Percentiles rank a stretch among this genome's conserved stretches.
These are phyloP conservation scores for Kobus ellipsiprymnus DNA, from an alignment of 2,113 vertebrate genomes.

Conservation along the genomic window DNA sequence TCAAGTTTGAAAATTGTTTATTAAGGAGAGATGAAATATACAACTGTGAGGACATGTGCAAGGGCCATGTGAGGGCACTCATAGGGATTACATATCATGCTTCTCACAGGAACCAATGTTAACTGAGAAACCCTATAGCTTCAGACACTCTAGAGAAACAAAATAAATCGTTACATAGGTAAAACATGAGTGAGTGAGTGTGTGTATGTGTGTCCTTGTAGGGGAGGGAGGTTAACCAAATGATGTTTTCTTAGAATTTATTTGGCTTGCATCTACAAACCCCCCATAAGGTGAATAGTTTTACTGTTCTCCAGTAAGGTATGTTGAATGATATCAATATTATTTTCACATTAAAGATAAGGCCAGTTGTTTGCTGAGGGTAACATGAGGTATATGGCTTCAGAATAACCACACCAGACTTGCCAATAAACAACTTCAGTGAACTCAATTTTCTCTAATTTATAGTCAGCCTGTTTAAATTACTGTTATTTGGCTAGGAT, in stretches of 20 bases:
- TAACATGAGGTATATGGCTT: neutral
- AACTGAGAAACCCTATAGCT: neutral
- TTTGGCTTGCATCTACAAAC: neutral
- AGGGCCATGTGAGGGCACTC: neutral
- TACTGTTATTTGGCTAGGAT: conserved; percentile 41
- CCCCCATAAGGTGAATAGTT: neutral
- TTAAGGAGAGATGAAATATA: neutral
- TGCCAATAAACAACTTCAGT: conserved; percentile 40
- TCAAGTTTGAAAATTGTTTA: neutral
- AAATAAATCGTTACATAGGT: neutral
- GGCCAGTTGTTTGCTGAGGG: neutral
- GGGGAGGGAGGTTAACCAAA: neutral
- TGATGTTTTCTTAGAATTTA: neutral
- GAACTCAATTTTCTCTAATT: conserved; percentile 55
- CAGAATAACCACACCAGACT: neutral
- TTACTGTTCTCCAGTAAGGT: neutral
- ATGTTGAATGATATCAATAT: neutral
- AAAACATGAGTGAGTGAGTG: neutral
- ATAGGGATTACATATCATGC: neutral
- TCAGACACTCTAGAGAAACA: neutral
- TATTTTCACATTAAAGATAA: neutral
- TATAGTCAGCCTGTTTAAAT: conserved; percentile 60
- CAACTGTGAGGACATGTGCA: neutral
- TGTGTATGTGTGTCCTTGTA: rapidly evolving
- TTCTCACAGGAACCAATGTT: neutral